Evolutionary conservation across 2,888 invertebrate genomes (phyloP), one percentile per base, ranked within the genome.

Genomic region (Myathropa florea): DNA sequence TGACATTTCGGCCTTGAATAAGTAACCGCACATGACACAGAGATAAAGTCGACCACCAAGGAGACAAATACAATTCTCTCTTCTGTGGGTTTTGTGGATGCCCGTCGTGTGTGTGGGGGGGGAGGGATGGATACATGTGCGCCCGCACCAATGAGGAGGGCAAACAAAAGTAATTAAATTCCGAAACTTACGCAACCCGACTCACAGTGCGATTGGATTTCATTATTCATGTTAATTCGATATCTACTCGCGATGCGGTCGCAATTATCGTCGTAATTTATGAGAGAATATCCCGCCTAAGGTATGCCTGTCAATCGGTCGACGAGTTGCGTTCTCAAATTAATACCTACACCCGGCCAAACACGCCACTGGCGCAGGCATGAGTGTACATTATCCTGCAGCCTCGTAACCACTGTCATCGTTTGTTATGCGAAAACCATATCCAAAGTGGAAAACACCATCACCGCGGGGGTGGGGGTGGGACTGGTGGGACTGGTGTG

Each of bases 221-320:
- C 65, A 72, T 72, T 72, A 71, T 46, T 64, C 64, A 57, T 60
- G 79, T 64, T 72, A 65, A 79, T 65, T 53, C 65, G 57, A 72
- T 65, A 65, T 72, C 46, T 71, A 28, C 46, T 46, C 59, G 59
- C 36, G 70, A 57, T 59, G 46, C 46, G 46, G 65, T 30, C 39
- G 60, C 65, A 72, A 80, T 80, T 71, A 79, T 72, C 59, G 21
- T 67, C 65, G 67, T 67, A 73, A 67, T 67, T 80, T 72, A 67
- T 67, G 72, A 73, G 57, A 14, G 18, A 33, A 55, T 21, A 4
- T 33, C 60, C 64, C 36, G 53, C 46, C 65, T 28, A 24, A 30
- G 21, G 59, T 46, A 18, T 46, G 57, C 23, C 57, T 57, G 24
- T 57, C 57, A 24, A 12, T 57, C 57, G 57, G 24, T 57, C 14